Conservation (phyloP, 1,140 invertebrate species). For the Pissodes strobi region DNA sequence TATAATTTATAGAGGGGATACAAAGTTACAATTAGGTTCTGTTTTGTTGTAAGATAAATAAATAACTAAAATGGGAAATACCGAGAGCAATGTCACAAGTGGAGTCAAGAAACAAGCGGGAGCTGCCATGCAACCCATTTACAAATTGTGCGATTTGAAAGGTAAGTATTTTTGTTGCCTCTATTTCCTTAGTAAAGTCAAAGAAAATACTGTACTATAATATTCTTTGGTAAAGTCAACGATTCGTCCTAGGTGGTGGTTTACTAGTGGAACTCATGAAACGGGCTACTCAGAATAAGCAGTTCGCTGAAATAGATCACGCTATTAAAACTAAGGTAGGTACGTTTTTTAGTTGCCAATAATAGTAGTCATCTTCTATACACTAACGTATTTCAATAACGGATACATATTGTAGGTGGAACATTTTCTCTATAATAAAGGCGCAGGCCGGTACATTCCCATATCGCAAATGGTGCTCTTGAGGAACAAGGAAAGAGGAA, state of each 20-base stretch:
- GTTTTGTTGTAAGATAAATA: constrained; percentile 4
- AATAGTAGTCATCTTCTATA: too few species aligned
- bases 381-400: too few species aligned
- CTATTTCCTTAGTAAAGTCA: too few species aligned
- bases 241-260: constrained; percentile 72
- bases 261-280: constrained; percentile 93
- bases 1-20: too few species aligned
- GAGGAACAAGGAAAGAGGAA: constrained; percentile 82
- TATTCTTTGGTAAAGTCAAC: background rate
- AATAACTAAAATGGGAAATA: constrained; percentile 78
- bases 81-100: constrained; percentile 88
- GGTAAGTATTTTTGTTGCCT: constrained; percentile 59
- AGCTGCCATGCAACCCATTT: constrained; percentile 76
- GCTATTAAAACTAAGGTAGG: constrained; percentile 81
- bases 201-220: too few species aligned
- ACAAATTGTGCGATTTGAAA: constrained; percentile 86
- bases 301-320: constrained; percentile 86
- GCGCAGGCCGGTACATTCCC: constrained; percentile 85
- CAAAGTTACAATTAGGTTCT: too few species aligned
- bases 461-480: constrained; percentile 84
- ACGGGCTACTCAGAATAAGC: constrained; percentile 83
- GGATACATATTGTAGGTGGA: constrained; percentile 68
- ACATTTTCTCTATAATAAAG: constrained; percentile 92
- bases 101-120: constrained; percentile 91
- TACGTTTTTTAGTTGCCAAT: too few species aligned